Conservation (phyloP, 1,140 invertebrate genomes). For the Sitobion miscanthi region DNA sequence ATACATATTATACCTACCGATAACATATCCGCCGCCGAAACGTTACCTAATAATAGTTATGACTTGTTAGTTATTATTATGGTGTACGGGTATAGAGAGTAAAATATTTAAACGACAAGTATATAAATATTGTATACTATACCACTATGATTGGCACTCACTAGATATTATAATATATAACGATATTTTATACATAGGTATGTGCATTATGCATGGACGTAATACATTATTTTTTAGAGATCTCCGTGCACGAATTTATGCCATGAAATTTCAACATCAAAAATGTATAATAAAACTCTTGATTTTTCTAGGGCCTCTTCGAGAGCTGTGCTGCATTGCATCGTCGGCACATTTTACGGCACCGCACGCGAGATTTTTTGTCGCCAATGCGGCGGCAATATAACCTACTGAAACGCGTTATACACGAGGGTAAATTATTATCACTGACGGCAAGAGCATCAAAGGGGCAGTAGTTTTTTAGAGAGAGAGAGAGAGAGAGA, state of each 20-base stretch:
- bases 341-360: background rate
- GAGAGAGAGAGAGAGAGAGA: background rate
- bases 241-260: background rate
- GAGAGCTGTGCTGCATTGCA: background rate
- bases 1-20: background rate
- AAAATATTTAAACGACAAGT: background rate
- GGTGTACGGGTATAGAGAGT: background rate
- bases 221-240: background rate
- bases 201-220: background rate
- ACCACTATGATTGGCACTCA: background rate
- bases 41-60: background rate
- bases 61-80: background rate
- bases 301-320: background rate
- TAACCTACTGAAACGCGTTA: background rate
- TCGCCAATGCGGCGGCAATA: background rate
- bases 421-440: background rate
- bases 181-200: background rate
- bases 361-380: background rate
- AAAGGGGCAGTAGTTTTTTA: background rate
- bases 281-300: background rate
- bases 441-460: background rate
- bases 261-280: background rate
- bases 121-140: background rate
- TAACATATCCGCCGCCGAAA: background rate
- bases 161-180: background rate